phyloP scores from a whole-genome alignment of 2,113 vertebrate genomes.

The Tetrax tetrax region DNA sequence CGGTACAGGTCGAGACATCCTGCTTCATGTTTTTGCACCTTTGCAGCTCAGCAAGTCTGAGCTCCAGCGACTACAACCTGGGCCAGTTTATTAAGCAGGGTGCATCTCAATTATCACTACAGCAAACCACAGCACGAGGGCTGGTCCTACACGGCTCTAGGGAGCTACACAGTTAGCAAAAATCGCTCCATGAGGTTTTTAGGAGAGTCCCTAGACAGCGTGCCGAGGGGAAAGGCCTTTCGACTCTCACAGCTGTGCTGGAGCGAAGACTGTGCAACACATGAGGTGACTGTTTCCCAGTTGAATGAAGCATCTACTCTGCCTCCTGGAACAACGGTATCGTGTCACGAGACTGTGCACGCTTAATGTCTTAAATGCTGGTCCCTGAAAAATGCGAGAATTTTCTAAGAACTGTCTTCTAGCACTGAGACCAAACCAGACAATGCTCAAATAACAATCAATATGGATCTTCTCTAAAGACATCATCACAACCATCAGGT shows the following conservation, averaged over 20 bases:
- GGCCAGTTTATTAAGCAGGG: slow-evolving; percentile 12
- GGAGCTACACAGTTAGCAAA: background rate
- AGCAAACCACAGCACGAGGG: background rate
- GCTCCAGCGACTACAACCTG: background rate
- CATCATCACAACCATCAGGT: background rate
- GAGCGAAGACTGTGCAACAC: background rate
- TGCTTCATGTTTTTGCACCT: background rate
- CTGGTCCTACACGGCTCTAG: background rate
- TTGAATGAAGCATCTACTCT: background rate
- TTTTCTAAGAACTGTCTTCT: background rate
- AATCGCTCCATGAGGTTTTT: background rate
- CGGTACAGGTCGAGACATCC: slow-evolving; percentile 6
- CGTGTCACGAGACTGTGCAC: background rate
- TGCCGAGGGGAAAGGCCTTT: background rate
- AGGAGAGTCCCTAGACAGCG: background rate
- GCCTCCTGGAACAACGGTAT: background rate
- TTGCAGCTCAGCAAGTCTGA: slow-evolving; percentile 26
- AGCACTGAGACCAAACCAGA: rapidly evolving
- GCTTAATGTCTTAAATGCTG: background rate
- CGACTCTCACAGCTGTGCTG: background rate
- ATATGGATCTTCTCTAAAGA: background rate
- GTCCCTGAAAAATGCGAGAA: background rate
- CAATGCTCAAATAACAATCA: background rate
- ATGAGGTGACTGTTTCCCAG: background rate
- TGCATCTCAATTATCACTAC: background rate